Evolutionary conservation across 2,113 vertebrate genomes (phyloP).

Genomic region (Mormyrus lacerda): DNA sequence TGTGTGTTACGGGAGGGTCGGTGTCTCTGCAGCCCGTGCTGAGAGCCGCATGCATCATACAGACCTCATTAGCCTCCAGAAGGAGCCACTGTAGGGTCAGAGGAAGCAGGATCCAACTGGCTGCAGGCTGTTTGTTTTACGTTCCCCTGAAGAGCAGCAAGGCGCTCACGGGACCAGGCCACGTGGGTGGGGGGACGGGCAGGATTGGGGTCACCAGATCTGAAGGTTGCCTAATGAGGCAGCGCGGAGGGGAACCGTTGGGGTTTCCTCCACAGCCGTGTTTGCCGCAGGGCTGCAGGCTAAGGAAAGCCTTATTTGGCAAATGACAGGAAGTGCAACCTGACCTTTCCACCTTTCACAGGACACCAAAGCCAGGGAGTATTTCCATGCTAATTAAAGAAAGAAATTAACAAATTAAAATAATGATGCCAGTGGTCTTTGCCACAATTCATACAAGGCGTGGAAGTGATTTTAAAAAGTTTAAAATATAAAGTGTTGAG

Average conservation of each 20-base stretch:
- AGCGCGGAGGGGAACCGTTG: not conserved
- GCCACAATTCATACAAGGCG: not conserved
- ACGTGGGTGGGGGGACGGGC: not conserved
- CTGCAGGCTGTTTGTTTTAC: not conserved
- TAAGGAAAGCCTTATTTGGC: not conserved
- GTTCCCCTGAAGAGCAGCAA: slow-evolving; percentile 34
- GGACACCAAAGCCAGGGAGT: not conserved
- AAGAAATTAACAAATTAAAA: not conserved
- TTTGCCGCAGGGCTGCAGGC: not conserved
- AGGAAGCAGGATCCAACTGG: slow-evolving; percentile 21
- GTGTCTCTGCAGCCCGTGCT: slow-evolving; percentile 10
- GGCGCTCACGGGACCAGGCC: not conserved
- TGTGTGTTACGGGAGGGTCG: not conserved
- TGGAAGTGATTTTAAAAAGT: not conserved
- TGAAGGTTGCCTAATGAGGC: slow-evolving; percentile 23
- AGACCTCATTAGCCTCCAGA: slow-evolving; percentile 40
- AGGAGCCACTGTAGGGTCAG: slow-evolving; percentile 10
- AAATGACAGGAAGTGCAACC: not conserved
- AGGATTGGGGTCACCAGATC: not conserved
- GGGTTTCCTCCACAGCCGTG: not conserved
- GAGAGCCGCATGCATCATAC: slow-evolving; percentile 14
- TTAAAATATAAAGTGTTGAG: not conserved
- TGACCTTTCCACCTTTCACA: not conserved
- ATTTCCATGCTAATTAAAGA: not conserved
- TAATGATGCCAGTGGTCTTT: not conserved